These are phyloP conservation scores for Pomacea canaliculata DNA, from an alignment of 2,888 invertebrate genomes.

Conservation along the genomic window DNA sequence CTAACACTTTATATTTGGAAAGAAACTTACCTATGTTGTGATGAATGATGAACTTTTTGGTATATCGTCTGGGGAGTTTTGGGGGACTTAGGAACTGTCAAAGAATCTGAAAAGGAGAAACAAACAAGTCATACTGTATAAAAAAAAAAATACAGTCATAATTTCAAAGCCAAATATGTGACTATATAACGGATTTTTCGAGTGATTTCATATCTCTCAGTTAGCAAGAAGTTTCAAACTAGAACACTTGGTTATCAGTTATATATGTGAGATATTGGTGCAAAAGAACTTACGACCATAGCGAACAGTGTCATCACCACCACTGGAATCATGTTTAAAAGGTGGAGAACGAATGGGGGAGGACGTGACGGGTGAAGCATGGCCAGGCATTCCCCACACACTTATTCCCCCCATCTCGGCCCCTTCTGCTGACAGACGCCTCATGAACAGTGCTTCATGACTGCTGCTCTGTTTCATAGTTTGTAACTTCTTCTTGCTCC, in stretches of 20 bases:
- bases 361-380: constrained; percentile 65
- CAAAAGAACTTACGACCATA: constrained; percentile 33
- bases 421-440: constrained; percentile 65
- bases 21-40: constrained; percentile 54
- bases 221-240: too few species aligned
- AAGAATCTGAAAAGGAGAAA: constrained; percentile 42
- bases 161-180: too few species aligned
- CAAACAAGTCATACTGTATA: background rate
- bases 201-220: too few species aligned
- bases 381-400: constrained; percentile 63
- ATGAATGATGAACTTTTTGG: constrained; percentile 48
- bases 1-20: too few species aligned
- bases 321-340: constrained; percentile 39
- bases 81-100: constrained; percentile 76
- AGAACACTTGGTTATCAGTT: background rate
- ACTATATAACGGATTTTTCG: too few species aligned
- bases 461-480: constrained; percentile 62
- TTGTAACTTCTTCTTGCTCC: constrained; percentile 47
- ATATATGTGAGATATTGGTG: background rate
- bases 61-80: constrained; percentile 77
- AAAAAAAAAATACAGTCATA: too few species aligned
- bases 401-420: constrained; percentile 44
- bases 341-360: constrained; percentile 68
- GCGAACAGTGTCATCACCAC: constrained; percentile 33
- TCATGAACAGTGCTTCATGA: constrained; percentile 60